Percentiles rank a stretch among this genome's conserved stretches.
Evolutionary conservation across 2,888 invertebrate species (phyloP).

Genomic region (Merodon equestris): DNA sequence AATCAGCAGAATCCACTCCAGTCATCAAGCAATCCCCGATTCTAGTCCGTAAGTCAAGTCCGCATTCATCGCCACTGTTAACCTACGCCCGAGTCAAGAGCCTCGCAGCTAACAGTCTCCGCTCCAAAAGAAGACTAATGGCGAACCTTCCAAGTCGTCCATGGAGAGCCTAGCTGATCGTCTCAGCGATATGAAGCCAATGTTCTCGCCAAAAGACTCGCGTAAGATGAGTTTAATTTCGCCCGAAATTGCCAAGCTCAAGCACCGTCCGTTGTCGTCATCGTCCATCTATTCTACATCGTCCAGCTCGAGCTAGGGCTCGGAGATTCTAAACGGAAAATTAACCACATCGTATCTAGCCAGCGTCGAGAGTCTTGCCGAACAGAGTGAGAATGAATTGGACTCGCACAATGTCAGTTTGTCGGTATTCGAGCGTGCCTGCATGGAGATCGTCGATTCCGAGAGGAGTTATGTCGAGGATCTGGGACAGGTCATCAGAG

Average conservation of each 20-base stretch:
- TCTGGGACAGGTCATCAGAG: constrained; percentile 91
- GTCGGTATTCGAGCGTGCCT: constrained; percentile 82
- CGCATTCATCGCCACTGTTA: constrained; percentile 72
- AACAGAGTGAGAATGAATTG: constrained; percentile 87
- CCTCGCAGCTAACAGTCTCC: constrained; percentile 71
- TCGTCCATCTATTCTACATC: constrained; percentile 79
- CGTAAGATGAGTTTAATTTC: constrained; percentile 72
- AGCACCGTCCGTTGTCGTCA: constrained; percentile 77
- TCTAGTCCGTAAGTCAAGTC: constrained; percentile 38
- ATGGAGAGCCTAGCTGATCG: constrained; percentile 75
- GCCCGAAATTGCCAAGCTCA: constrained; percentile 75
- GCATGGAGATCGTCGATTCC: constrained; percentile 95
- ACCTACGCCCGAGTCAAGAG: constrained; percentile 77
- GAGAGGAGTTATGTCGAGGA: constrained; percentile 95
- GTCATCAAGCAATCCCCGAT: constrained; percentile 23
- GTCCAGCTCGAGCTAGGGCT: constrained; percentile 85
- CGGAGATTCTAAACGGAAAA: constrained; percentile 80
- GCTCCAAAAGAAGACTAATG: constrained; percentile 66
- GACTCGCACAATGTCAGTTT: constrained; percentile 77
- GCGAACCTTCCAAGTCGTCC: constrained; percentile 72
- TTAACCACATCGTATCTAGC: constrained; percentile 89
- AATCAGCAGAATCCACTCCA: constrained; percentile 10
- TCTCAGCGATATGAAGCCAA: constrained; percentile 76
- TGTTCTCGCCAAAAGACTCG: constrained; percentile 73
- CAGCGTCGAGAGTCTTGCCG: constrained; percentile 92